Conservation (phyloP, 92 coral and sea anemone species). For the Porites cylindrica region DNA sequence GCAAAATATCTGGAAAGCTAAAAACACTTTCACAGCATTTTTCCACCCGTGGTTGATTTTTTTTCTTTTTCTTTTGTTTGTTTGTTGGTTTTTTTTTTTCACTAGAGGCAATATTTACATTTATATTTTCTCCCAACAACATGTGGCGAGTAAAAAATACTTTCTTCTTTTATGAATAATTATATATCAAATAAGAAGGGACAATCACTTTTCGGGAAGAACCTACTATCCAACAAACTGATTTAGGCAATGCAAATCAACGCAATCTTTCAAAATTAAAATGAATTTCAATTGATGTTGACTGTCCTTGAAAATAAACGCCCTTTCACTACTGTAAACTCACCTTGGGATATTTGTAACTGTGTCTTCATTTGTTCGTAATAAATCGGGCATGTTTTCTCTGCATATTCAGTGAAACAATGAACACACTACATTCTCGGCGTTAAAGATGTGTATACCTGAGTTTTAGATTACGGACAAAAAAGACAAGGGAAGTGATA, state of each 20-base stretch:
- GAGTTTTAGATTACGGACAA: neutral
- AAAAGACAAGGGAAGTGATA: neutral
- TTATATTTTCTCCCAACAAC: neutral
- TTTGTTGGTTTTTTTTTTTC: neutral
- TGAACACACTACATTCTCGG: neutral
- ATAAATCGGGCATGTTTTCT: neutral
- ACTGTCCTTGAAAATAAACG: too few species aligned
- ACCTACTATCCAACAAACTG: neutral
- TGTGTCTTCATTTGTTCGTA: neutral
- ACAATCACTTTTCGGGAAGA: neutral
- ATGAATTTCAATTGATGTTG: neutral
- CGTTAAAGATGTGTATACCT: neutral
- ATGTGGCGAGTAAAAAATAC: neutral
- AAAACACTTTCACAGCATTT: neutral
- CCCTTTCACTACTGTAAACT: too few species aligned
- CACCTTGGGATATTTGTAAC: too few species aligned
- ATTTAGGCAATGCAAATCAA: conserved; percentile 1
- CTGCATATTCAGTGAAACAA: too few species aligned
- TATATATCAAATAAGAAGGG: neutral
- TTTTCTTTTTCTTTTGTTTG: neutral
- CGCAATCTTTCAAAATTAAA: neutral
- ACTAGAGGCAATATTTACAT: neutral
- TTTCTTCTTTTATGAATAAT: neutral
- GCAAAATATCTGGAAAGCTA: conserved; percentile 2
- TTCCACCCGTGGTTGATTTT: neutral